phyloP scores from a whole-genome alignment of 2,888 invertebrate species.

The Oscheius sp. region DNA sequence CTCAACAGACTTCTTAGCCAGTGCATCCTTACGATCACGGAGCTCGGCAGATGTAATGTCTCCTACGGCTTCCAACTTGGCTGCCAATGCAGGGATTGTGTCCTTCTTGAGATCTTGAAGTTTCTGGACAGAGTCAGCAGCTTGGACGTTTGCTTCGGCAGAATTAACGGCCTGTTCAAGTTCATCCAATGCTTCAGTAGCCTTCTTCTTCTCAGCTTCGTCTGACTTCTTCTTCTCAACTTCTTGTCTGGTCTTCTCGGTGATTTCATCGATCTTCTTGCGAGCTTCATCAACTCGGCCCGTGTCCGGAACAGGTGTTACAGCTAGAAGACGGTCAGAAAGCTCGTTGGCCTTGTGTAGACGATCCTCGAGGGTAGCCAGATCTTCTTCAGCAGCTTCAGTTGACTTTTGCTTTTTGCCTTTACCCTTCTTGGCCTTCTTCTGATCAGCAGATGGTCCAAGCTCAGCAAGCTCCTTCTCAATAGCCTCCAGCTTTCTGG shows the following conservation, averaged over 20 bases:
- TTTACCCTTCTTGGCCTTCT: slow-evolving; percentile 38
- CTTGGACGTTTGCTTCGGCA: slow-evolving; percentile 42
- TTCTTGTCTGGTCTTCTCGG: slow-evolving; percentile 41
- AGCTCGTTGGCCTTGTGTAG: slow-evolving; percentile 30
- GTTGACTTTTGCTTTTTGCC: slow-evolving; percentile 33
- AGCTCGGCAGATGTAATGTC: slow-evolving; percentile 40
- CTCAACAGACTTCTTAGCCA: slow-evolving; percentile 37
- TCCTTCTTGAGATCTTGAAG: slow-evolving; percentile 39
- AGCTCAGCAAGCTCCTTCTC: slow-evolving; percentile 46
- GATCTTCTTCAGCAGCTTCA: slow-evolving; percentile 26
- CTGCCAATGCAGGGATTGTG: slow-evolving; percentile 28
- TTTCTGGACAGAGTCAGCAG: slow-evolving; percentile 34
- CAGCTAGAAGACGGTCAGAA: slow-evolving; percentile 7
- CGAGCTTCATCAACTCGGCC: slow-evolving; percentile 26
- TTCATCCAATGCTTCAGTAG: slow-evolving; percentile 45
- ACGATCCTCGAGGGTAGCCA: slow-evolving; percentile 40
- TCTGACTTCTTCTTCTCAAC: slow-evolving; percentile 35
- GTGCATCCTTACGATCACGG: slow-evolving; percentile 42
- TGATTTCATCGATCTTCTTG: slow-evolving; percentile 17
- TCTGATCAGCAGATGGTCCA: slow-evolving; percentile 21
- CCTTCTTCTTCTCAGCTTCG: slow-evolving; percentile 31
- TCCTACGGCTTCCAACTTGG: slow-evolving; percentile 37
- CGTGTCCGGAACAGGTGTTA: slow-evolving; percentile 19
- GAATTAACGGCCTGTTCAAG: slow-evolving; percentile 45
- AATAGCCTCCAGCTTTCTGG: slow-evolving; percentile 22